Evolutionary conservation across 2,888 invertebrate species (phyloP).

Genomic region (Quadroppia sp.): DNA sequence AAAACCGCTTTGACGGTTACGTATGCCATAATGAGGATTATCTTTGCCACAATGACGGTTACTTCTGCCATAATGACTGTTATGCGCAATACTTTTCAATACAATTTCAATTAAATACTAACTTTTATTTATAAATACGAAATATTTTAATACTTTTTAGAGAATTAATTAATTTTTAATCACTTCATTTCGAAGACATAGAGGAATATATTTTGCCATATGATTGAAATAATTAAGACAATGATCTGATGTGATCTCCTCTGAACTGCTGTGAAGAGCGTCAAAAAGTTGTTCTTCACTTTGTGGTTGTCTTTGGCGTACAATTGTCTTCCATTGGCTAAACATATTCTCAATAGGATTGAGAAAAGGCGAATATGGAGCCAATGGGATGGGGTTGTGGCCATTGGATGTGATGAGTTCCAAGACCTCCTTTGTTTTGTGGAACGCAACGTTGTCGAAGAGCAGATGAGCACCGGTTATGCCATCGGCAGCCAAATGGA

Average conservation of each 20-base stretch:
- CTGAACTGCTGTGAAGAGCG: neutral
- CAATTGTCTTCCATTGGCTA: neutral
- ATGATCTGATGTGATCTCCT: neutral
- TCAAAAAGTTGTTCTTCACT: neutral
- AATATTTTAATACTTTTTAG: too few relatives aligned
- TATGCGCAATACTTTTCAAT: too few relatives aligned
- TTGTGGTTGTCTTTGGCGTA: neutral
- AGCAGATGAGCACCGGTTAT: neutral
- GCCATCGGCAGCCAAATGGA: neutral
- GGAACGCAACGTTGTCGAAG: neutral
- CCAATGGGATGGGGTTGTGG: neutral
- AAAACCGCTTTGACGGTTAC: too few relatives aligned
- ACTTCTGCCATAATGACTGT: too few relatives aligned
- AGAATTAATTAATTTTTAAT: neutral
- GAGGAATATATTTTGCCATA: neutral
- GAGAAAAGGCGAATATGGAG: neutral
- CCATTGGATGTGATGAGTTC: neutral
- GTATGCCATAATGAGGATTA: too few relatives aligned
- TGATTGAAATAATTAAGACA: neutral
- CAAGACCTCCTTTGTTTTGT: neutral
- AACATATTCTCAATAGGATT: neutral
- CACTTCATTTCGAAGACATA: neutral
- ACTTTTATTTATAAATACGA: too few relatives aligned
- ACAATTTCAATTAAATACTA: too few relatives aligned
- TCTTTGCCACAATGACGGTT: too few relatives aligned